A percentile compares a stretch with the other conserved stretches of the same genome.
Conservation (phyloP, 2,888 invertebrate species). For the Pollenia labialis region DNA sequence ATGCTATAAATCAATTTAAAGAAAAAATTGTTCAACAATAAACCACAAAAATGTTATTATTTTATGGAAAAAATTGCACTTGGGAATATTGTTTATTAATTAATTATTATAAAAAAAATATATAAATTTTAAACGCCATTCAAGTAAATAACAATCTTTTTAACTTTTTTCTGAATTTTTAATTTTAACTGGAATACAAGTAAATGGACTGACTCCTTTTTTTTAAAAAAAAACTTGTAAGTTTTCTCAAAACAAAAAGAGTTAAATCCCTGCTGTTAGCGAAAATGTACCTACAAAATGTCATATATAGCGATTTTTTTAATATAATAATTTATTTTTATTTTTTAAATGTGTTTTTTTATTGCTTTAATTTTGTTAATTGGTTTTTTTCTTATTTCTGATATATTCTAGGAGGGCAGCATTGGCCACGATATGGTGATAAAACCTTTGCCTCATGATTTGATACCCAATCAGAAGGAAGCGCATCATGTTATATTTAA, state of each 20-base stretch:
- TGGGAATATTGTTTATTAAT: constrained; percentile 3
- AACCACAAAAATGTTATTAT: background rate
- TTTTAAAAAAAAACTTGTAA: no score
- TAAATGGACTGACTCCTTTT: background rate
- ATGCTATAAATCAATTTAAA: background rate
- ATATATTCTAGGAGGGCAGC: constrained; percentile 91
- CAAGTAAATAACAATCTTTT: no score
- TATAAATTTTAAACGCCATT: no score
- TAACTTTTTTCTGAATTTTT: no score
- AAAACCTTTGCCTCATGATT: constrained; percentile 91
- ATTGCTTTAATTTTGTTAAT: constrained; percentile 7
- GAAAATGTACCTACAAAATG: constrained; percentile 3
- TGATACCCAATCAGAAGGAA: constrained; percentile 84
- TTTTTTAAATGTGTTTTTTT: constrained; percentile 6
- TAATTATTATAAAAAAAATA: background rate
- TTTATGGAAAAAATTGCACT: background rate
- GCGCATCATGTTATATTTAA: constrained; percentile 94
- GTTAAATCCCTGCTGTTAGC: background rate
- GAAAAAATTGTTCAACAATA: background rate
- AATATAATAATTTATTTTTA: constrained; percentile 9
- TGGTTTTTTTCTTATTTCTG: constrained; percentile 26
- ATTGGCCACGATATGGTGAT: constrained; percentile 95
- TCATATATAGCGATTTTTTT: background rate
- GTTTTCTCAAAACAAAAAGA: no score
- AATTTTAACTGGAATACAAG: background rate